A percentile compares a stretch with the other conserved stretches of the same genome.
phyloP scores from a whole-genome alignment of 2,888 invertebrate species.

The Lochmaea capreae region DNA sequence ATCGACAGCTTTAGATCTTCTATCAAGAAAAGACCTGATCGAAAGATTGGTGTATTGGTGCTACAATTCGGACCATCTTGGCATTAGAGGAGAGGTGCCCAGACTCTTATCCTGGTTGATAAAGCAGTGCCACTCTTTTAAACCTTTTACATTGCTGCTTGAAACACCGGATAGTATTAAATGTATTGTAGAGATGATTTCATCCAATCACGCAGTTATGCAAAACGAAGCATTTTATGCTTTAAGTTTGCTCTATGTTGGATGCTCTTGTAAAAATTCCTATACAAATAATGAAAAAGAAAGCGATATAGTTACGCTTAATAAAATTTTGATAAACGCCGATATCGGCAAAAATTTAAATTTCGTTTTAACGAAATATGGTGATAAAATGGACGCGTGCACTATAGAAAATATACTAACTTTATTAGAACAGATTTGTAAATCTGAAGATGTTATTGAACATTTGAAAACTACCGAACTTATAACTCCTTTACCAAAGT shows the following conservation, averaged over 20 bases:
- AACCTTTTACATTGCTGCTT: slow-evolving; percentile 61
- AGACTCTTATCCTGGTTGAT: slow-evolving; percentile 83
- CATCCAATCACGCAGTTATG: slow-evolving; percentile 88
- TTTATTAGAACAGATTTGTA: slow-evolving; percentile 57
- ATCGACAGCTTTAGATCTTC: slow-evolving; percentile 76
- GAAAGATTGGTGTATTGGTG: slow-evolving; percentile 81
- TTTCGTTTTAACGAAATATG: slow-evolving; percentile 59
- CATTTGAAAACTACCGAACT: slow-evolving; percentile 52
- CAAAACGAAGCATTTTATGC: slow-evolving; percentile 85
- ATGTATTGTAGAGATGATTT: slow-evolving; percentile 84
- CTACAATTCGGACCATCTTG: slow-evolving; percentile 81
- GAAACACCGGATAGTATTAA: slow-evolving; percentile 77
- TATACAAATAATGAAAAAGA: slow-evolving; percentile 14
- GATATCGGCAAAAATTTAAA: slow-evolving; percentile 60
- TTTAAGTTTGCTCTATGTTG: slow-evolving; percentile 72
- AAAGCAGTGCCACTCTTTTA: slow-evolving; percentile 73
- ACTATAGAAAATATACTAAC: slow-evolving; percentile 59
- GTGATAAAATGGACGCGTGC: slow-evolving; percentile 60
- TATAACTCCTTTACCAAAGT: slow-evolving; percentile 49
- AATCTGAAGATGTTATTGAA: slow-evolving; percentile 48
- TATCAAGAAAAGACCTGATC: slow-evolving; percentile 73
- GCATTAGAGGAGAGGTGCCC: slow-evolving; percentile 85
- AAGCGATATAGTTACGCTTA: slow-evolving; percentile 35
- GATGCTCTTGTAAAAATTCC: slow-evolving; percentile 52
- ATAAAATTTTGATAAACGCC: slow-evolving; percentile 48